Conservation (phyloP, 2,888 invertebrate species). For the Minunthozetes semirufus region DNA sequence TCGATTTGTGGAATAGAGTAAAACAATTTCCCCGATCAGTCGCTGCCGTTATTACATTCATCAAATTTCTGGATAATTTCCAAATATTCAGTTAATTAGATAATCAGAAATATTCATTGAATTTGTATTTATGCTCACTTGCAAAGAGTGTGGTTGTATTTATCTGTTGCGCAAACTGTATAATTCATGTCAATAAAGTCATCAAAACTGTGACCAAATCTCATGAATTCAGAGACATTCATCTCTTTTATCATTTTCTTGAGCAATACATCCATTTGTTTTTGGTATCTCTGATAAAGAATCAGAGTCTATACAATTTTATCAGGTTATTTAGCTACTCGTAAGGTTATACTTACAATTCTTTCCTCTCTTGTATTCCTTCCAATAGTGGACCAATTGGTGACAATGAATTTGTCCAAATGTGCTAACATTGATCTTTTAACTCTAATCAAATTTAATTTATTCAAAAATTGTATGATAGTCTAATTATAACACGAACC, state of each 20-base stretch:
- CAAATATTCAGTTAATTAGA: background rate
- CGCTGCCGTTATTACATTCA: conserved; percentile 23
- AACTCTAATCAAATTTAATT: conserved; percentile 4
- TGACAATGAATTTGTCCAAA: conserved; percentile 16
- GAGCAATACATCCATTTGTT: conserved; percentile 19
- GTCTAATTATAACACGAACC: conserved; percentile 16
- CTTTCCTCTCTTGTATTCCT: too few relatives aligned
- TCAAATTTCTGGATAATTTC: background rate
- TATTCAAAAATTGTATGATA: background rate
- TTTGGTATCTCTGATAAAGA: background rate
- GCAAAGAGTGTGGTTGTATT: conserved; percentile 19
- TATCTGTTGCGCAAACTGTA: conserved; percentile 24
- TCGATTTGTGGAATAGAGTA: conserved; percentile 33
- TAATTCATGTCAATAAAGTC: conserved; percentile 22
- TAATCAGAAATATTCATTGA: background rate
- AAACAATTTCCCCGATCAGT: conserved; percentile 35
- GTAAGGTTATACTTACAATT: too few relatives aligned
- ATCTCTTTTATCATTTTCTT: conserved; percentile 18
- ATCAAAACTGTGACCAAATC: background rate
- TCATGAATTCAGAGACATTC: conserved; percentile 31
- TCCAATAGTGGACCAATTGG: background rate
- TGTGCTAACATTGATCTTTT: background rate
- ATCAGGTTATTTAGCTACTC: too few relatives aligned
- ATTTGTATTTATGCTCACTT: conserved; percentile 4
- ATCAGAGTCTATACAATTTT: too few relatives aligned